Evolutionary conservation across 2,797 vertebrate species (phyloP), one percentile per base, ranked within the genome.

Genomic region (Lutjanus argentimaculatus): DNA sequence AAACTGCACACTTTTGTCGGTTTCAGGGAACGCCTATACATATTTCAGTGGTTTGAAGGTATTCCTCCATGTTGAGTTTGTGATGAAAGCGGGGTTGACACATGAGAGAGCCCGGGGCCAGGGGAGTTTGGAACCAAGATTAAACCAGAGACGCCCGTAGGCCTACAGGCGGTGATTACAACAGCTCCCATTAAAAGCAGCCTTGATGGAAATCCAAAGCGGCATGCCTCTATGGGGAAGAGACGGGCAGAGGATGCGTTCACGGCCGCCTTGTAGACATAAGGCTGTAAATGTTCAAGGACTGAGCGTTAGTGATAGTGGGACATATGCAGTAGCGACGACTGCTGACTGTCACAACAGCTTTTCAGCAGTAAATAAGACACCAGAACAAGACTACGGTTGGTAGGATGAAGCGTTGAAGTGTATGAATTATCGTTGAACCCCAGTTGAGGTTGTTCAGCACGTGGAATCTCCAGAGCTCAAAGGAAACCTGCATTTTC

Each of bases 71-170:
- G 75, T 83, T 77, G 62, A 72, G 72, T 66, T 79, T 76, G 67
- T 93, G 92, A 92, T 84, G 90, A 92, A 89, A 95, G 76, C 73
- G 25, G 85, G 78, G 36, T 80, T 92, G 92, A 92, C 93, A 86
- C 82, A 77, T 59, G 8, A 83, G 80, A 87, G 77, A 77, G 88
- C 91, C 87, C 2, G 49, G 30, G 90, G 89, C 85, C 77, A 17
- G 64, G 85, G 76, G 91, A 89, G 89, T 92, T 82, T 87, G 75
- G 80, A 91, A 83, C 83, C 85, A 75, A 90, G 91, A 93, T 90
- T 91, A 91, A 94, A 94, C 84, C 85, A 87, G 88, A 89, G 85
- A 83, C 9, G 53, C 85, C 89, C 15, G 62, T 67, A 79, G 90
- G 87, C 83, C 88, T 81, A 79, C 92, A 90, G 79, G 87, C 88